These are phyloP conservation scores for Aphelocoma californica DNA, from an alignment of 2,797 vertebrate species.

Conservation along the genomic window DNA sequence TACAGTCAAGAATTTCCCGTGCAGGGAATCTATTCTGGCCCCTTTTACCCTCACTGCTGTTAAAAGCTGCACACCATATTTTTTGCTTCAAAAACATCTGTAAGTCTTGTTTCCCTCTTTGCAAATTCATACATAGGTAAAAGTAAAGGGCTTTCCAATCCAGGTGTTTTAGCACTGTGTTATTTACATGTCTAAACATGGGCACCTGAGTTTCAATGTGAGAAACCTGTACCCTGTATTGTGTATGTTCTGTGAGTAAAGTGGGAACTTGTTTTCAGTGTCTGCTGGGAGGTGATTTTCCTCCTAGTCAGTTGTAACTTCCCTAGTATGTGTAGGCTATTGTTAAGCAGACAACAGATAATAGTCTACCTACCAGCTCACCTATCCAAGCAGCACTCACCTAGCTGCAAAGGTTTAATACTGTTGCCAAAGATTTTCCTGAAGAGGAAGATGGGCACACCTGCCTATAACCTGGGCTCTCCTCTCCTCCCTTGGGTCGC, in stretches of 20 bases:
- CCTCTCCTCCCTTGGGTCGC: neutral
- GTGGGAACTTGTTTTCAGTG: neutral
- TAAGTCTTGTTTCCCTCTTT: neutral
- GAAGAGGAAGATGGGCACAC: neutral
- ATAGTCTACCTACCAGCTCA: neutral
- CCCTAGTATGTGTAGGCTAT: neutral
- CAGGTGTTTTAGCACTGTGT: neutral
- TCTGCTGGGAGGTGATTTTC: neutral
- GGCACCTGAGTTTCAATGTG: neutral
- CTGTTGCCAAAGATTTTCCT: neutral
- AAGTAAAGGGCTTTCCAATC: neutral
- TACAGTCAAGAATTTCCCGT: neutral
- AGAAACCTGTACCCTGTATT: neutral
- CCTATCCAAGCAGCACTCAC: neutral
- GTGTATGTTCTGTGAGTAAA: neutral
- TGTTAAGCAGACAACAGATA: constrained; percentile 1
- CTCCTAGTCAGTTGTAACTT: neutral
- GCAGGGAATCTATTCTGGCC: neutral
- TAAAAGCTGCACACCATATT: neutral
- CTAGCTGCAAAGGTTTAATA: neutral
- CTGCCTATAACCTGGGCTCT: neutral
- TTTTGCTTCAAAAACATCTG: neutral
- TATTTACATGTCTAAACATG: neutral
- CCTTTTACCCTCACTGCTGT: neutral
- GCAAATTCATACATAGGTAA: neutral